These are phyloP conservation scores for Agapetus fuscipes DNA, from an alignment of 2,888 invertebrate species.

Conservation along the genomic window DNA sequence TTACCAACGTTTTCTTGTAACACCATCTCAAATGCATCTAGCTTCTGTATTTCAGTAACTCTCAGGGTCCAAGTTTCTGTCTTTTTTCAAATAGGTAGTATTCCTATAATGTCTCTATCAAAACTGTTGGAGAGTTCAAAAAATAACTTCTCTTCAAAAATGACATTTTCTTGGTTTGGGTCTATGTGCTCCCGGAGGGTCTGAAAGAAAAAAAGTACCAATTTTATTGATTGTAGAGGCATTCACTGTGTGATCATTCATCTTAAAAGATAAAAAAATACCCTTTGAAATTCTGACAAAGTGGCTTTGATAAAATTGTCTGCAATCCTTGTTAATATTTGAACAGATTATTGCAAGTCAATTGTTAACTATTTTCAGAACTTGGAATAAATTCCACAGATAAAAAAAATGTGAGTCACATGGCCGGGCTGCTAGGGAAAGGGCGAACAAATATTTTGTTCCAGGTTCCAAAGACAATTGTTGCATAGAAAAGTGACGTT, in stretches of 20 bases:
- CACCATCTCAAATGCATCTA: neutral
- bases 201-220: slow-evolving; percentile 4
- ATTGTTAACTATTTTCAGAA: no score
- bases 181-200: slow-evolving; percentile 7
- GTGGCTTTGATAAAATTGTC: neutral
- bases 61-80: neutral
- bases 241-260: neutral
- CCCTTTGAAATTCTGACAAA: neutral
- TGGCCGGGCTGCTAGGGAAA: no score
- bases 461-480: no score
- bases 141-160: neutral
- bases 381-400: no score
- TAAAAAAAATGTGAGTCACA: no score
- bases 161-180: neutral
- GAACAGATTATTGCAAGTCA: no score
- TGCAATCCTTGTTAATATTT: no score
- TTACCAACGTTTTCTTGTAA: neutral
- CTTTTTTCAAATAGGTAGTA: slow-evolving; percentile 6
- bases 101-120: slow-evolving; percentile 7
- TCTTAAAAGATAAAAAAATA: neutral
- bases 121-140: slow-evolving; percentile 3
- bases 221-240: neutral
- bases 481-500: no score
- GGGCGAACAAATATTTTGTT: no score
- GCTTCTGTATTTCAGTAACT: neutral